A percentile compares a stretch with the other conserved stretches of the same genome.
Conservation (phyloP, 1,140 invertebrate species). For the Harpegnathos saltator region DNA sequence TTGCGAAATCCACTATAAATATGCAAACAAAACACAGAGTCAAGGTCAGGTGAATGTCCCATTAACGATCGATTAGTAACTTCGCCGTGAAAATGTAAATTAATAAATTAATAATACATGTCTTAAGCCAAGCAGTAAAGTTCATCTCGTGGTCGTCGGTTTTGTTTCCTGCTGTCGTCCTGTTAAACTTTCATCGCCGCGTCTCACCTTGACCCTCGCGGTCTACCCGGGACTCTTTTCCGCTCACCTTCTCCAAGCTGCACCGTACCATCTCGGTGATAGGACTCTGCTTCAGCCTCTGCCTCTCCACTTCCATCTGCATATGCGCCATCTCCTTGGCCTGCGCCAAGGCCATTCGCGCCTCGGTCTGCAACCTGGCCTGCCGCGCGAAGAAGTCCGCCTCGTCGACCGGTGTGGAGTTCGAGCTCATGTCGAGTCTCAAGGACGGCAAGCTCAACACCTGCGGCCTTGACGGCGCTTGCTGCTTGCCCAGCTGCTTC, state of each 20-base stretch:
- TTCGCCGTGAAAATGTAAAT: too few relatives aligned
- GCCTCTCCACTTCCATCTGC: slow-evolving; percentile 96
- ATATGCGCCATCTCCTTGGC: slow-evolving; percentile 96
- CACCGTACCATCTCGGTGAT: slow-evolving; percentile 94
- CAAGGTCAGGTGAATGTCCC: too few relatives aligned
- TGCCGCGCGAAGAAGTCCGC: slow-evolving; percentile 93
- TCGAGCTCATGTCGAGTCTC: slow-evolving; percentile 78
- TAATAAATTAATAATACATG: too few relatives aligned
- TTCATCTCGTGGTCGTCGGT: too few relatives aligned
- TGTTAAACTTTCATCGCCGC: too few relatives aligned
- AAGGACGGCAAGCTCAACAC: slow-evolving; percentile 81
- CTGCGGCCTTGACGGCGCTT: slow-evolving; percentile 77
- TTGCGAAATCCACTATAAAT: too few relatives aligned
- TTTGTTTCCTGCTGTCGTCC: too few relatives aligned
- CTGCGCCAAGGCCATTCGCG: slow-evolving; percentile 95
- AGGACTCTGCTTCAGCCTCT: slow-evolving; percentile 92
- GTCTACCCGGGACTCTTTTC: neutral
- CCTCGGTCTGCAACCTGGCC: slow-evolving; percentile 95
- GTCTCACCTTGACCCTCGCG: too few relatives aligned
- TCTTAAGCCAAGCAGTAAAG: too few relatives aligned
- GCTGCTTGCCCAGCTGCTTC: slow-evolving; percentile 71
- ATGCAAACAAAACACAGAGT: too few relatives aligned
- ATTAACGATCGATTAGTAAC: too few relatives aligned
- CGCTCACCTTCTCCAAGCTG: slow-evolving; percentile 90
- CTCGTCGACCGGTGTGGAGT: slow-evolving; percentile 84